Evolutionary conservation across 2,797 vertebrate genomes (phyloP), one percentile per base, ranked within the genome.

Genomic region (Thaleichthys pacificus): DNA sequence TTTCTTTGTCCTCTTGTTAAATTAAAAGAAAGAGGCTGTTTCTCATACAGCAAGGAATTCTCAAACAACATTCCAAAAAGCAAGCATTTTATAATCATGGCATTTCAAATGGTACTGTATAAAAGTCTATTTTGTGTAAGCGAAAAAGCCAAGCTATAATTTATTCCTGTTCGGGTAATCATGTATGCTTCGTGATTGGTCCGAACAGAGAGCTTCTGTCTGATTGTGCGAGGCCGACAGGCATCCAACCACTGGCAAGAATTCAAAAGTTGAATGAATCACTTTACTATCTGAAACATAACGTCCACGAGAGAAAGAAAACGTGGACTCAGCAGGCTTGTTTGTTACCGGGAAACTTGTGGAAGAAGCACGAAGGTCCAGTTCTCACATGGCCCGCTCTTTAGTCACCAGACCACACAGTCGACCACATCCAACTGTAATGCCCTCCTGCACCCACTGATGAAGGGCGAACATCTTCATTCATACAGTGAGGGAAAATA

Each of bases 1-100:
- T 71, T 77, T 63, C 8, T 49, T 51, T 66, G 73, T 32, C n/a
- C 19, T 47, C 30, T 67, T 51, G 42, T 56, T n/a, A 5, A 51
- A 51, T 17, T 17, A 14, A 3, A 51, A 26, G 26, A 26, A 51
- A 14, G 4, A 51, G 8, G 14, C n/a, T n/a, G 49, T 51, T 51
- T 56, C 19, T 19, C 19, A 17, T 7, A 12, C 42, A 47, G 12
- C 9, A 56, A 56, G 7, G 17, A 56, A 56, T 56, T 17, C 15
- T 56, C 4, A 56, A 17, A n/a, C 17, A 56, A 17, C 15, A 56
- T 56, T 56, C 51, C 51, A 56, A n/a, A 56, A 56, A 56, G 19
- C 4, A 56, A 56, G 51, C 19, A 47, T 47, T 47, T 47, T 47
- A 47, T 14, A 47, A 47, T 47, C 11, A 14, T 3, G 42, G 42